Evolutionary conservation across 2,797 vertebrate species (phyloP), one percentile per base, ranked within the genome.

Genomic region (Sebastolobus alascanus): DNA sequence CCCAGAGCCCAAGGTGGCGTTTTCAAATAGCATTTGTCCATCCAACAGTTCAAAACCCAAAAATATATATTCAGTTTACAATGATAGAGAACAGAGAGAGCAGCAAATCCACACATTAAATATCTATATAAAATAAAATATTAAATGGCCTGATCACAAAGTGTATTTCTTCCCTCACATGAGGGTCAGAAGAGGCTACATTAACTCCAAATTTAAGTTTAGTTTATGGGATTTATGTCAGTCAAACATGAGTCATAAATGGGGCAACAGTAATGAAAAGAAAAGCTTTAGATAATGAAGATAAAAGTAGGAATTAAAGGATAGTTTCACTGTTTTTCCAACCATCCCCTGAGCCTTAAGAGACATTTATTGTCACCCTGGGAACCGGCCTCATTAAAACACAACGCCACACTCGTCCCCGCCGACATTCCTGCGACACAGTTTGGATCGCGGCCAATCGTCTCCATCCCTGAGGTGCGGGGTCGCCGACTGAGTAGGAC

Each of bases 301-400:
- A 27, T 43, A 4, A 13, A 14, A 16, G 40, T 40, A 43, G 3
- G 0, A 25, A 52, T 60, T 66, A 63, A 58, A 76, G 22, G 66
- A 16, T 0, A 1, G 31, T 25, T 22, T n/a, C 8, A 0, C 18
- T 25, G 38, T 43, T 68, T 77, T 58, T 25, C 7, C 14, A 13
- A 1, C 7, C 33, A 1, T 60, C 68, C 20, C 0, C 29, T 60
- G 27, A 46, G 54, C 55, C 43, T 9, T 40, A 13, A 27, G 27
- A 8, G 46, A 3, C 20, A 4, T 37, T 65, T 40, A 38, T 35
- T 37, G 0, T 20, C 12, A 38, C 71, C 68, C 73, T 91, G 90
- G 89, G 90, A 92, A 90, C 83, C 56, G 6, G 58, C 6, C 87
- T 92, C 87, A 91, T 93, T 93, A 92, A 82, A 80, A 73, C 35